Evolutionary conservation across 1,140 invertebrate species (phyloP).

Genomic region (Tenebrio molitor): DNA sequence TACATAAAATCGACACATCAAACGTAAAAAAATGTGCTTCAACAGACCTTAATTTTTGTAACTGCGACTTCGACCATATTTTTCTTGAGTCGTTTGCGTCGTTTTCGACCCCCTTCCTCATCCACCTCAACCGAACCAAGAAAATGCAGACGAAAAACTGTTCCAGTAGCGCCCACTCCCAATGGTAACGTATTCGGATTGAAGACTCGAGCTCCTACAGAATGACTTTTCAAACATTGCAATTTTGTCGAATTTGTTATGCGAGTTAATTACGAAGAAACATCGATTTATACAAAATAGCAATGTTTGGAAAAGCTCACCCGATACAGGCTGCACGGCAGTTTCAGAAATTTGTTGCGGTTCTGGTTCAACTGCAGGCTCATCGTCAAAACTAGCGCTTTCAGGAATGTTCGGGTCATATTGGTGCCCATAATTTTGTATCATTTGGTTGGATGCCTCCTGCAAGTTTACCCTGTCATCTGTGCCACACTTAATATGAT

Average conservation of each 20-base stretch:
- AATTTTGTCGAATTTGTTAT: conserved; percentile 44
- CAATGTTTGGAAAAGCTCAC: conserved; percentile 59
- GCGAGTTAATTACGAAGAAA: conserved; percentile 10
- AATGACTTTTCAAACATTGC: conserved; percentile 56
- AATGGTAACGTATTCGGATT: conserved; percentile 58
- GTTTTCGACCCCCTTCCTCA: conserved; percentile 79
- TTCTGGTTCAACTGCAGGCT: conserved; percentile 59
- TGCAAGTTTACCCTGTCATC: conserved; percentile 61
- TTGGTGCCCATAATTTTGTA: conserved; percentile 61
- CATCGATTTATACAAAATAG: conserved; percentile 30
- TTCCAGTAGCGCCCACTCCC: conserved; percentile 71
- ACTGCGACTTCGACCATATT: conserved; percentile 97
- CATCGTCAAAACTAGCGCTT: conserved; percentile 61
- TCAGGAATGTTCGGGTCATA: conserved; percentile 60
- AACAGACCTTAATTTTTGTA: conserved; percentile 93
- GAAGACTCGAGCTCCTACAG: conserved; percentile 57
- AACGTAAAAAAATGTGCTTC: conserved; percentile 51
- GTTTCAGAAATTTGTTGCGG: conserved; percentile 58
- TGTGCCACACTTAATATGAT: conserved; percentile 40
- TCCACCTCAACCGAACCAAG: conserved; percentile 88
- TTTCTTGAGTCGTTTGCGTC: conserved; percentile 86
- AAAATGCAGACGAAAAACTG: conserved; percentile 85
- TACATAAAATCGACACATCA: conserved; percentile 35
- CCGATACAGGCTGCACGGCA: conserved; percentile 57
- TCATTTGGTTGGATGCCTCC: conserved; percentile 67